phyloP scores from a whole-genome alignment of 2,113 vertebrate species.

The Propithecus coquereli region DNA sequence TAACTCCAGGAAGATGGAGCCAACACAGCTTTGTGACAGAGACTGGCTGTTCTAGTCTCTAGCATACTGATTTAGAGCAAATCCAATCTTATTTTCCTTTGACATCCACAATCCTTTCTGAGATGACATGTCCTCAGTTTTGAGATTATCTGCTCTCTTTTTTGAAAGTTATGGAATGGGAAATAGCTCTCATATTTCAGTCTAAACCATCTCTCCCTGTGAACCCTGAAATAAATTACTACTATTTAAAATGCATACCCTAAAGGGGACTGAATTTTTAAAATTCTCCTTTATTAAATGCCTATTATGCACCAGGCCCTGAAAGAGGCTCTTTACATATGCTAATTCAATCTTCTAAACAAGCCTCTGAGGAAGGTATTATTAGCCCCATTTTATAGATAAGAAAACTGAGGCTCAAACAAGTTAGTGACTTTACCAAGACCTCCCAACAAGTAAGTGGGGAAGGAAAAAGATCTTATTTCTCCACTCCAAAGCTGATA shows the following conservation, averaged over 20 bases:
- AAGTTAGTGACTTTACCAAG: slow-evolving; percentile 9
- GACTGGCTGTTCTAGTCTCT: not conserved
- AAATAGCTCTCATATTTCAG: slow-evolving; percentile 41
- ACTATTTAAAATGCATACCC: not conserved
- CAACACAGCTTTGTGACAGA: not conserved
- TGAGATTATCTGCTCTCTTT: slow-evolving; percentile 39
- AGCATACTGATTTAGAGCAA: not conserved
- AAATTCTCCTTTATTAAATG: slow-evolving; percentile 17
- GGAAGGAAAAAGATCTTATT: not conserved
- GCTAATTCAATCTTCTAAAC: slow-evolving; percentile 14
- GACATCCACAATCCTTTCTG: slow-evolving; percentile 17
- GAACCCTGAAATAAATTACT: slow-evolving; percentile 13
- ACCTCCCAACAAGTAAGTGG: not conserved
- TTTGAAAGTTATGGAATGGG: slow-evolving; percentile 25
- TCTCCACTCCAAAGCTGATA: not conserved
- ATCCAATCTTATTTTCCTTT: slow-evolving; percentile 46
- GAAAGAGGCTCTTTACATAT: not conserved
- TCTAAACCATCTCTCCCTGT: slow-evolving; percentile 31
- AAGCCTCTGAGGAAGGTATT: not conserved
- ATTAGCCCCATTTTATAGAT: not conserved
- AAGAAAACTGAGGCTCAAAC: slow-evolving; percentile 14
- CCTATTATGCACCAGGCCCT: not conserved
- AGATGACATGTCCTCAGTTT: not conserved
- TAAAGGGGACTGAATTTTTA: not conserved
- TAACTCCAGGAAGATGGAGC: not conserved